phyloP scores from a whole-genome alignment of 2,888 invertebrate genomes.

The Cetonia aurata region DNA sequence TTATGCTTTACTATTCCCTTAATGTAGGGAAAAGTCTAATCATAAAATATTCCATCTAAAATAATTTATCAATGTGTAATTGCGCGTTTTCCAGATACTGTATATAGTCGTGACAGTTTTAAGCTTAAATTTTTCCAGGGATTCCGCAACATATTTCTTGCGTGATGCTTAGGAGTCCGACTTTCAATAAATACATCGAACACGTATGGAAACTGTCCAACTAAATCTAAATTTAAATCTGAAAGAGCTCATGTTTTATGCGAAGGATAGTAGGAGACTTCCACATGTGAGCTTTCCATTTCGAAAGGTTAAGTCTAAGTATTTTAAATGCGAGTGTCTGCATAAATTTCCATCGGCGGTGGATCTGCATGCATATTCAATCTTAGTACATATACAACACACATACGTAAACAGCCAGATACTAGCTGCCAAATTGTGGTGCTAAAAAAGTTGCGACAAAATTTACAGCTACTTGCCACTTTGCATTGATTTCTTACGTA shows the following conservation, averaged over 20 bases:
- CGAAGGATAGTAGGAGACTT: conserved; percentile 12
- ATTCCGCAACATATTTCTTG: no score
- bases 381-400: conserved; percentile 2
- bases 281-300: conserved; percentile 10
- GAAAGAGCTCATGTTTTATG: conserved; percentile 18
- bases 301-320: not conserved
- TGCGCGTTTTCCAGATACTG: no score
- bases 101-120: no score
- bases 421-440: not conserved
- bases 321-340: conserved; percentile 17
- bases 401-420: not conserved
- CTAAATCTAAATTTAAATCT: conserved; percentile 4
- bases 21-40: no score
- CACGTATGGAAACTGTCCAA: not conserved
- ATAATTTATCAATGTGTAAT: no score
- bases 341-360: conserved; percentile 17
- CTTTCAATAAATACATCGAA: no score
- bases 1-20: no score
- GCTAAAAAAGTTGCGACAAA: not conserved
- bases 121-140: no score
- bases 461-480: not conserved
- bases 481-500: not conserved
- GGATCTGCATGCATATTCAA: not conserved
- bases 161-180: no score
- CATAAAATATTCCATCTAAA: no score